A percentile compares a stretch with the other conserved stretches of the same genome.
These are phyloP conservation scores for Phaonia tiefii DNA, from an alignment of 2,888 invertebrate genomes.

Conservation along the genomic window DNA sequence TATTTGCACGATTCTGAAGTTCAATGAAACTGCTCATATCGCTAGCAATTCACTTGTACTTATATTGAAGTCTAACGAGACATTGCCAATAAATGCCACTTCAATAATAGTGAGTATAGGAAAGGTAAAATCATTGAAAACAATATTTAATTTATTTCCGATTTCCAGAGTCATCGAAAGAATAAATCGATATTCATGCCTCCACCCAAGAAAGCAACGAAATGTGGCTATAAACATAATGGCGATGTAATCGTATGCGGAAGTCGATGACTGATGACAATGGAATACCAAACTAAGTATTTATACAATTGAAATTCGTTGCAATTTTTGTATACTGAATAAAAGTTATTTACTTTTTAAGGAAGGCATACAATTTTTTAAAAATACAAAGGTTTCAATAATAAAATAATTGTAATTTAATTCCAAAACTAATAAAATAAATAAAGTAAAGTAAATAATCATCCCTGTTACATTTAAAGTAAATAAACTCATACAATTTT, in stretches of 20 bases:
- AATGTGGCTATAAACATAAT: constrained; percentile 60
- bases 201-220: constrained; percentile 51
- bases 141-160: constrained; percentile 33
- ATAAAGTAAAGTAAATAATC: too few species aligned
- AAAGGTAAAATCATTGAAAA: background rate
- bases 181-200: constrained; percentile 62
- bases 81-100: background rate
- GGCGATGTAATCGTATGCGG: constrained; percentile 56
- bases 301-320: too few species aligned
- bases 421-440: too few species aligned
- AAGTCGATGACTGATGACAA: background rate
- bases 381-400: too few species aligned
- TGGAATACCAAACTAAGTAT: too few species aligned
- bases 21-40: constrained; percentile 58
- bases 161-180: constrained; percentile 47
- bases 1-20: constrained; percentile 58
- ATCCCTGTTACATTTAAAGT: too few species aligned
- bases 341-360: too few species aligned
- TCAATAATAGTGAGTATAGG: background rate
- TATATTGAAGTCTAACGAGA: background rate
- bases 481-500: too few species aligned
- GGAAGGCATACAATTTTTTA: too few species aligned
- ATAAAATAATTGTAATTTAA: too few species aligned
- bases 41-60: background rate
- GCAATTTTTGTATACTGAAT: too few species aligned